These are phyloP conservation scores for Equus quagga DNA, from an alignment of 2,113 vertebrate genomes.

Conservation along the genomic window DNA sequence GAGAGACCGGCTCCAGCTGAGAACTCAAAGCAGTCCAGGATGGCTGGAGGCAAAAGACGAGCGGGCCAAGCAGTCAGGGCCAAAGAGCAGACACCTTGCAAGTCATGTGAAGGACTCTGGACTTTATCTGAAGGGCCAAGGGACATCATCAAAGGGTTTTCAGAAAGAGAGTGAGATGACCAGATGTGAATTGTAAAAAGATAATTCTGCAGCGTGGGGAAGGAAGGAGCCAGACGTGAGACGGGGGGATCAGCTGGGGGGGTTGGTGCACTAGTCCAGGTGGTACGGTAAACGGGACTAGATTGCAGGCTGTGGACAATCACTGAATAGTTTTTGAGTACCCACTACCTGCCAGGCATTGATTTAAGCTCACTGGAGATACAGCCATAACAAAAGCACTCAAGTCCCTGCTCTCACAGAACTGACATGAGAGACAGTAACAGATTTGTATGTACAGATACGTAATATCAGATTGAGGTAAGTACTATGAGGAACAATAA, in stretches of 20 bases:
- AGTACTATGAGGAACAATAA: neutral
- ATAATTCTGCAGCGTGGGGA: neutral
- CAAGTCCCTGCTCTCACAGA: neutral
- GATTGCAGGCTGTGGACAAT: neutral
- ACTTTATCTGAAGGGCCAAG: neutral
- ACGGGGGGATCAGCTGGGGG: neutral
- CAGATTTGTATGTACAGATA: neutral
- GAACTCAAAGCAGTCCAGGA: neutral
- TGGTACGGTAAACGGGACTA: neutral
- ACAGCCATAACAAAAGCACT: neutral
- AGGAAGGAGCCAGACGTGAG: neutral
- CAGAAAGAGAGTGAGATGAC: constrained; percentile 20
- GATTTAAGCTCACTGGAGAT: neutral
- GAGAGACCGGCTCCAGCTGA: neutral
- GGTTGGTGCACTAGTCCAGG: neutral
- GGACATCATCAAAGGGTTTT: neutral
- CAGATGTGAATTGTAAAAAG: neutral
- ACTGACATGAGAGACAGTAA: neutral
- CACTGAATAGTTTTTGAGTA: neutral
- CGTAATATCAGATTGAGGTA: neutral
- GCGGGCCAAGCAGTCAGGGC: neutral
- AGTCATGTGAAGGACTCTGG: neutral
- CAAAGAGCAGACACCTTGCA: neutral
- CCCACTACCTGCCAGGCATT: neutral
- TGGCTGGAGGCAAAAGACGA: neutral